Percentiles rank a stretch among this genome's conserved stretches.
phyloP scores from a whole-genome alignment of 2,113 vertebrate species.

The Pteronura brasiliensis region DNA sequence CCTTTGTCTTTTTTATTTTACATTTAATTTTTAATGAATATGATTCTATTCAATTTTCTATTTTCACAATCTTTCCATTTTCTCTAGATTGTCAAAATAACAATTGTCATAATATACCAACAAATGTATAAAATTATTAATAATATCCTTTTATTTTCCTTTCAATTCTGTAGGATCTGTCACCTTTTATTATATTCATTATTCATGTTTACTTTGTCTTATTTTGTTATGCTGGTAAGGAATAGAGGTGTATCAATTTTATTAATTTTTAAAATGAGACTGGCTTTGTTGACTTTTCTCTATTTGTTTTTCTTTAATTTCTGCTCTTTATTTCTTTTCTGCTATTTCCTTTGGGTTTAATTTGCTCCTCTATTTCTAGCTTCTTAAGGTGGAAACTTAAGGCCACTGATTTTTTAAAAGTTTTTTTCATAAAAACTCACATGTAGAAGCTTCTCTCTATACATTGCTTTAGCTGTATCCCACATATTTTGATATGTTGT shows the following conservation, averaged over 20 bases:
- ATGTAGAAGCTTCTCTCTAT: neutral
- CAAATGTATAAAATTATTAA: neutral
- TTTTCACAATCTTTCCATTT: neutral
- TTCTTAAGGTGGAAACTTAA: neutral
- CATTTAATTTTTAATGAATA: neutral
- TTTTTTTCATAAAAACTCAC: neutral
- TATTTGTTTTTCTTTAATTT: neutral
- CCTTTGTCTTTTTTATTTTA: neutral
- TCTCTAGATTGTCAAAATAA: neutral
- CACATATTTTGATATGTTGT: neutral
- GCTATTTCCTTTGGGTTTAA: neutral
- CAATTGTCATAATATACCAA: neutral
- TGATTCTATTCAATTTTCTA: neutral
- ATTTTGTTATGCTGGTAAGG: neutral
- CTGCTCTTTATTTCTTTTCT: neutral
- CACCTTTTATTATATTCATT: neutral
- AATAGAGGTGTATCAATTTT: neutral
- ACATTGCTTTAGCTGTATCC: neutral
- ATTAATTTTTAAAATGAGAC: neutral
- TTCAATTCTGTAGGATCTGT: neutral
- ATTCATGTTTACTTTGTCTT: neutral
- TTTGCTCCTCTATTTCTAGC: neutral
- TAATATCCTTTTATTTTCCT: neutral
- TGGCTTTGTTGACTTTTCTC: neutral
- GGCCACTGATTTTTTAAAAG: neutral